These are phyloP conservation scores for Falco berigora DNA, from an alignment of 2,797 vertebrate genomes.

Conservation along the genomic window DNA sequence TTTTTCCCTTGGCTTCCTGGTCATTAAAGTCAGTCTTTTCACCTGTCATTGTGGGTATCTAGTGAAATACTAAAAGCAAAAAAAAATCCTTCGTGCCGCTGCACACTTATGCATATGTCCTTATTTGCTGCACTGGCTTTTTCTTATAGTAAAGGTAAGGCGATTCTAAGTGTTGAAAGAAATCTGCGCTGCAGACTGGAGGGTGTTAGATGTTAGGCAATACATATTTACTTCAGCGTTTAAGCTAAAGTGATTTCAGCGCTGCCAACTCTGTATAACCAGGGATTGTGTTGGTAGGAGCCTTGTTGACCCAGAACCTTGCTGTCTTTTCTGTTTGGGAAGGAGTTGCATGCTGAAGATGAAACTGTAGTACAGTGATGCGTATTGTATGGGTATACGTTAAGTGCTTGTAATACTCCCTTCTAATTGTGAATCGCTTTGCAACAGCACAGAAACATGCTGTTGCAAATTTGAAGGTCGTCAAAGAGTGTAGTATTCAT, in stretches of 20 bases:
- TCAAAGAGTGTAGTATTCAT: background rate
- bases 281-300: background rate
- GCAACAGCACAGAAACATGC: accelerated
- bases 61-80: background rate
- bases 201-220: background rate
- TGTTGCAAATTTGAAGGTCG: background rate
- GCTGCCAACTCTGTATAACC: background rate
- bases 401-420: background rate
- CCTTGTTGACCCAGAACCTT: background rate
- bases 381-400: background rate
- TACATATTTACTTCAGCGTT: background rate
- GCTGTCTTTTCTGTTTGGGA: background rate
- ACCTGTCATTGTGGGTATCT: background rate
- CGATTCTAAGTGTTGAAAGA: background rate
- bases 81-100: background rate
- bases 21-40: background rate
- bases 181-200: background rate
- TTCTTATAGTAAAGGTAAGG: background rate
- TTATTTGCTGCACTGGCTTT: background rate
- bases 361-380: background rate
- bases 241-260: background rate
- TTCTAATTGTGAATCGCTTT: background rate
- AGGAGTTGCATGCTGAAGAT: background rate
- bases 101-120: background rate
- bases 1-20: background rate